Evolutionary conservation across 2,113 vertebrate genomes (phyloP).

Genomic region (Chelonoidis abingdonii): DNA sequence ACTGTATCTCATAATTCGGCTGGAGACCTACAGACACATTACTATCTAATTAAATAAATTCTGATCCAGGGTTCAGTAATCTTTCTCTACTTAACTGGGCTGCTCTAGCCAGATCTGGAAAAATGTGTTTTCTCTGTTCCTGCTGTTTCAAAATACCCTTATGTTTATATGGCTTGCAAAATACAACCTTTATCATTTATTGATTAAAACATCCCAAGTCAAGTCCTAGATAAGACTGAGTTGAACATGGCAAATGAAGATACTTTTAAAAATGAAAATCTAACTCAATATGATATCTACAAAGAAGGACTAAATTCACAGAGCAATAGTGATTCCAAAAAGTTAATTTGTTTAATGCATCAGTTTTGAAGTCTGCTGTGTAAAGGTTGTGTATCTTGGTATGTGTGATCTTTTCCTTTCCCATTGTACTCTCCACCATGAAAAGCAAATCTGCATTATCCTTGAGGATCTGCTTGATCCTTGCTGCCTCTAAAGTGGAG

Average conservation of each 20-base stretch:
- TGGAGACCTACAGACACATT: background rate
- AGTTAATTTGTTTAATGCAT: background rate
- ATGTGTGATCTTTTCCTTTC: background rate
- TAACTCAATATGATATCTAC: conserved; percentile 12
- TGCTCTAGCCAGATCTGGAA: background rate
- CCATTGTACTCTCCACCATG: background rate
- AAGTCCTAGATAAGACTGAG: conserved; percentile 4
- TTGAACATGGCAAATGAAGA: background rate
- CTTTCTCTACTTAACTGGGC: background rate
- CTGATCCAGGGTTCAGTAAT: background rate
- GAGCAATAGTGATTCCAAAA: background rate
- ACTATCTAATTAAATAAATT: background rate
- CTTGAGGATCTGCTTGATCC: background rate
- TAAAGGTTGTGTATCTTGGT: background rate
- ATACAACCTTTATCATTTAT: conserved; percentile 1
- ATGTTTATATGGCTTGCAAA: conserved; percentile 12
- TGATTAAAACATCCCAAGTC: conserved; percentile 38
- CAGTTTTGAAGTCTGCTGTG: background rate
- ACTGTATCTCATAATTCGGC: background rate
- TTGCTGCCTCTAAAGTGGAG: background rate
- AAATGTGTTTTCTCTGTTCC: background rate
- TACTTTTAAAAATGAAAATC: background rate
- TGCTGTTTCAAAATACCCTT: conserved; percentile 20
- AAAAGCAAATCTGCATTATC: background rate
- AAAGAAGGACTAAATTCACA: background rate